phyloP scores from a whole-genome alignment of 1,140 invertebrate species.

The Drosophila rufa region DNA sequence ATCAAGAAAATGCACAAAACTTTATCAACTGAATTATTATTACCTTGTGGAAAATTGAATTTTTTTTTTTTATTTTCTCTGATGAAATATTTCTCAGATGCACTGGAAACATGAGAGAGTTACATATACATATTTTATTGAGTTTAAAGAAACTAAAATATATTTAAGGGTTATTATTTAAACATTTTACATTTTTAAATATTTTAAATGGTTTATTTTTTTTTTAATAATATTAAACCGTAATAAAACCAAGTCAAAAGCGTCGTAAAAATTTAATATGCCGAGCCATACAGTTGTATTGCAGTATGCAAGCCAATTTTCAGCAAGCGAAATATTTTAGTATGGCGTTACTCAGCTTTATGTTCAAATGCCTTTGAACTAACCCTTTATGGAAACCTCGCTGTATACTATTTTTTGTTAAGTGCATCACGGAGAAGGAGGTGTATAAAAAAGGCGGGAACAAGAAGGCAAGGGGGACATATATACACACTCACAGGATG shows the following conservation, averaged over 20 bases:
- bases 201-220: neutral
- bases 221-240: no score
- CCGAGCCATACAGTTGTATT: no score
- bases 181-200: neutral
- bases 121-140: neutral
- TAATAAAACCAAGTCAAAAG: no score
- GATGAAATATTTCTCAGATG: neutral
- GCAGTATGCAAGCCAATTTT: no score
- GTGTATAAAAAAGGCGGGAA: neutral
- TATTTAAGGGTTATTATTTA: neutral
- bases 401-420: neutral
- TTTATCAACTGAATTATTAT: neutral
- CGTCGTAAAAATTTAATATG: no score
- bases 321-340: no score
- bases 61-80: neutral
- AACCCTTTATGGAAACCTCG: neutral
- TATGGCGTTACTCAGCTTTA: no score
- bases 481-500: constrained; percentile 28
- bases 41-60: neutral
- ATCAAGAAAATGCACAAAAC: neutral
- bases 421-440: neutral
- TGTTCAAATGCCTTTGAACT: no score
- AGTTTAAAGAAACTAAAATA: neutral
- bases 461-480: neutral
- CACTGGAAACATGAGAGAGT: neutral